Percentiles rank a stretch among this genome's conserved stretches.
phyloP scores from a whole-genome alignment of 2,888 invertebrate genomes.

The Hemicrepidius hirtus region DNA sequence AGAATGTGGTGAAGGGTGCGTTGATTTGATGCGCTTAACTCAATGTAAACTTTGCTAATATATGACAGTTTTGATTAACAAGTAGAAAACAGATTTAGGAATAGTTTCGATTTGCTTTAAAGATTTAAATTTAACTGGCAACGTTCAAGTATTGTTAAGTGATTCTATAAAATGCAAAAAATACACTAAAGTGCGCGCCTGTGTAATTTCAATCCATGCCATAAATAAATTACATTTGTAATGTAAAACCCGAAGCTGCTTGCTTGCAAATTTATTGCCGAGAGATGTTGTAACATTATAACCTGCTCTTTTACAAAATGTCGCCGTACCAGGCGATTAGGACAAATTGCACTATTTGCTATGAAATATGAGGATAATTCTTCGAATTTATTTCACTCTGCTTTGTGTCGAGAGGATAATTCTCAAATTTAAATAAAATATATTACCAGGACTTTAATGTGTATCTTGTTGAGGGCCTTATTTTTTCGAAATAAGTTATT shows the following conservation, averaged over 20 bases:
- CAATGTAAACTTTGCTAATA: no score
- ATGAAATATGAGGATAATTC: conserved; percentile 56
- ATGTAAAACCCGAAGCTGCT: conserved; percentile 56
- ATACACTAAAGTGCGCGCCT: conserved; percentile 6
- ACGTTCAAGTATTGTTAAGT: no score
- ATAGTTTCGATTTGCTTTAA: no score
- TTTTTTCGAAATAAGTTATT: neutral
- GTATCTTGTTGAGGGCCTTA: neutral
- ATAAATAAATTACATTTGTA: conserved; percentile 51
- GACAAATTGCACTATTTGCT: conserved; percentile 60
- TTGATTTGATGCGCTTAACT: no score
- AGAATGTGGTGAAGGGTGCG: no score
- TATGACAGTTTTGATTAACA: no score
- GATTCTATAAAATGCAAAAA: no score
- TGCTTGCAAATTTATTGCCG: conserved; percentile 55
- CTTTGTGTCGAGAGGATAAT: conserved; percentile 36
- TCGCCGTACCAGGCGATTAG: conserved; percentile 54
- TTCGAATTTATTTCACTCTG: conserved; percentile 54
- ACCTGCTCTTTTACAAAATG: conserved; percentile 53
- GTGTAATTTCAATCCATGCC: conserved; percentile 10
- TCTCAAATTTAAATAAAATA: conserved; percentile 39
- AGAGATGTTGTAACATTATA: conserved; percentile 57
- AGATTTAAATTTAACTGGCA: no score
- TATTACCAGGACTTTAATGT: neutral
- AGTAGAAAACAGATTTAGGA: no score